A percentile compares a stretch with the other conserved stretches of the same genome.
phyloP scores from a whole-genome alignment of 2,888 invertebrate genomes.

The Ceriagrion tenellum region DNA sequence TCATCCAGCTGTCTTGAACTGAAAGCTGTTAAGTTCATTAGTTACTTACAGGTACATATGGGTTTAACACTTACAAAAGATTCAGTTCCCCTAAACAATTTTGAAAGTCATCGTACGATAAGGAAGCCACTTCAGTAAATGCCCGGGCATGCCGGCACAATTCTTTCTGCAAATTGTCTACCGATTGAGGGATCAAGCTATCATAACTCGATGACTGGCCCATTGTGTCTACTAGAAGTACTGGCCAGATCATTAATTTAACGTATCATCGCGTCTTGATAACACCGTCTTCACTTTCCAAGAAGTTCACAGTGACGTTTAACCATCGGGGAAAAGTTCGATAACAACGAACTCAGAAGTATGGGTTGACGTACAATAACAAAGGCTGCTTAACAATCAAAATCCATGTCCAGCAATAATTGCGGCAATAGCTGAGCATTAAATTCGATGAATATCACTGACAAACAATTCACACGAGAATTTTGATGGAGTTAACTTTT shows the following conservation, averaged over 20 bases:
- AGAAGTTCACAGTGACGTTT: neutral
- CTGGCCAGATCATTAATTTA: neutral
- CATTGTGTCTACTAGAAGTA: constrained; percentile 8
- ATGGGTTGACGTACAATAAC: neutral
- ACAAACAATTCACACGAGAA: neutral
- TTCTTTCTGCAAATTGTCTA: constrained; percentile 74
- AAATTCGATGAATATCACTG: neutral
- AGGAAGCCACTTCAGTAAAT: constrained; percentile 77
- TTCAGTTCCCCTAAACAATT: constrained; percentile 82
- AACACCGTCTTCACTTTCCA: neutral
- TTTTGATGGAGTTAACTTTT: neutral
- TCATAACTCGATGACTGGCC: constrained; percentile 68
- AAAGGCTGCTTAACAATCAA: neutral
- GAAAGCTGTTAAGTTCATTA: neutral
- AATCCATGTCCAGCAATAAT: neutral
- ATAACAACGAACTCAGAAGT: neutral
- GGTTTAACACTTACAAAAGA: constrained; percentile 79
- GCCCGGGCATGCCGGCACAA: constrained; percentile 76
- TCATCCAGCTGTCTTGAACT: constrained; percentile 9
- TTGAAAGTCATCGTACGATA: constrained; percentile 82
- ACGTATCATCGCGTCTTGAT: neutral
- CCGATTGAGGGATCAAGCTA: constrained; percentile 72
- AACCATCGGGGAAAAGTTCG: neutral
- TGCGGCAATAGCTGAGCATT: neutral
- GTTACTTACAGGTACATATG: neutral